These are phyloP conservation scores for Amphipyra tragopoginis DNA, from an alignment of 2,888 invertebrate species.

Conservation along the genomic window DNA sequence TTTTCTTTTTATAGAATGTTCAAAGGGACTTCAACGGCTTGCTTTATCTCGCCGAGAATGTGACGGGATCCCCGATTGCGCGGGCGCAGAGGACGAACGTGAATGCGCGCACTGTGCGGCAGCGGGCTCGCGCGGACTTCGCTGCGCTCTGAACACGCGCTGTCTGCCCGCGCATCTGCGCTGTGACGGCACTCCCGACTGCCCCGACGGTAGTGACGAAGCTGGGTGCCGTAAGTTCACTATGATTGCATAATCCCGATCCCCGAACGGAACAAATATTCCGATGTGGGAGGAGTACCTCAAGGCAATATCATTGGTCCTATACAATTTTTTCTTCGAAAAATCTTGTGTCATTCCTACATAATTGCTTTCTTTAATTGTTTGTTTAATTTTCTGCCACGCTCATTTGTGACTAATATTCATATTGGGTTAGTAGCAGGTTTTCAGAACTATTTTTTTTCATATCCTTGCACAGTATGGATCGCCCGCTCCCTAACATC, in stretches of 20 bases:
- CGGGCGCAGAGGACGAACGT: conserved; percentile 95
- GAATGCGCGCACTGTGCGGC: conserved; percentile 94
- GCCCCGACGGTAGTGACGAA: conserved; percentile 96
- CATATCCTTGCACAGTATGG: conserved; percentile 90
- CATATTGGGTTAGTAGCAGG: no score
- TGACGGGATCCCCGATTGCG: conserved; percentile 96
- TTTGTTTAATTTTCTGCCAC: no score
- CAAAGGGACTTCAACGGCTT: conserved; percentile 92
- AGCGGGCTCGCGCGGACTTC: conserved; percentile 90
- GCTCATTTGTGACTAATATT: no score
- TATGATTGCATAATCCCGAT: not conserved
- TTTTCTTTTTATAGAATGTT: conserved; percentile 92
- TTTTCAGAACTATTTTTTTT: no score
- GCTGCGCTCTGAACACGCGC: conserved; percentile 94
- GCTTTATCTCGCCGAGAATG: conserved; percentile 95
- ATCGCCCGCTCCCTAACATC: conserved; percentile 92
- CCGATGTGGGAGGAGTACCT: not conserved
- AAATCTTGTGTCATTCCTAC: no score
- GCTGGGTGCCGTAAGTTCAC: conserved; percentile 94
- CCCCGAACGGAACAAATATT: not conserved
- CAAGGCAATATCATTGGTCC: not conserved
- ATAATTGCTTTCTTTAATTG: no score
- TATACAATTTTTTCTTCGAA: no score
- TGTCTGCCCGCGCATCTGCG: conserved; percentile 93
- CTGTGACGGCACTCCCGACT: conserved; percentile 95